Base-by-base conservation (phyloP, 2,888 invertebrate genomes). In the Epistrophe eligans region DNA sequence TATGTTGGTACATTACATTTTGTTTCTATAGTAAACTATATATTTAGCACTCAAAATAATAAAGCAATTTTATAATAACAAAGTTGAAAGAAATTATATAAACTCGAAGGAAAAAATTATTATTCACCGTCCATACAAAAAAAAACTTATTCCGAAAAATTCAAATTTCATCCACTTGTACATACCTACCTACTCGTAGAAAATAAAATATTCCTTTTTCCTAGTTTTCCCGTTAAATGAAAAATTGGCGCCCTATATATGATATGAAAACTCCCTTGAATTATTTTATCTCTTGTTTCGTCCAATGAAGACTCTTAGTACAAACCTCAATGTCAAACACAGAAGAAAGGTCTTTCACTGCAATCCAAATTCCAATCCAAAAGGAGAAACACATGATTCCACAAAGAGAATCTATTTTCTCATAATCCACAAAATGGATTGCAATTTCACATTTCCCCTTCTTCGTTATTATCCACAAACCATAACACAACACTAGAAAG, bases 391-490 rank as follows among this genome's bases (percentile, higher is more conserved):
- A 70, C 55, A 62, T 64, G 32, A n/a, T 15, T 62, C 43, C 43
- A n/a, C 15, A 28, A n/a, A 45, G 58, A 40, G 40, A 43, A 24
- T 10, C 15, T 45, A 8, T n/a, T 17, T 9, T 38, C n/a, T 55
- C 35, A 57, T 28, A 52, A 32, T 55, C 71, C 43, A 52, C 55
- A 60, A 71, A 64, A 28, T 84, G 77, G 81, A 81, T 24, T 38
- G 60, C 13, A 38, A 72, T 76, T 80, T 43, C 32, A 13, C 10
- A 0, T 64, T 85, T 85, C 81, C 67, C 84, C 84, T 73, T 15
- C 67, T 62, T 77, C 81, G 77, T 85, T 81, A 35, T 43, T 48
- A 40, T 85, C 84, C 77, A 85, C 77, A 79, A 17, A 1, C 84
- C 77, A 85, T 72, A 79, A 17, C 1, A 62, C 28, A 15, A 24